Evolutionary conservation across 2,888 invertebrate genomes (phyloP).

Genomic region (Lithophane ornitopus): DNA sequence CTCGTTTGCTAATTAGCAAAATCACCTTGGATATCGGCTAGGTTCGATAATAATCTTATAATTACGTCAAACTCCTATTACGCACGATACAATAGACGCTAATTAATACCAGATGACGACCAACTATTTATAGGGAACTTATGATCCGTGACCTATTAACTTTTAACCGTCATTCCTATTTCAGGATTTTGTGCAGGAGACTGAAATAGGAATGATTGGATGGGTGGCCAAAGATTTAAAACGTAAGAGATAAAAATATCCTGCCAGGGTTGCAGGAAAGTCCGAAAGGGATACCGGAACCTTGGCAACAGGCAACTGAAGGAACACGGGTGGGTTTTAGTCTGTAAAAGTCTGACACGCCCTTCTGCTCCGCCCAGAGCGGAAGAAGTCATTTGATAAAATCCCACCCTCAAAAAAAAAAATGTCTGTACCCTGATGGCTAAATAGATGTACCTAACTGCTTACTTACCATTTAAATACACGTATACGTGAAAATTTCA

Average conservation of each 20-base stretch:
- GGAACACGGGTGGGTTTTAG: too few species aligned
- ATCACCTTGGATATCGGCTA: slow-evolving; percentile 45
- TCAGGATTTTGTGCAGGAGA: slow-evolving; percentile 31
- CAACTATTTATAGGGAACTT: slow-evolving; percentile 61
- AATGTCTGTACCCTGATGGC: too few species aligned
- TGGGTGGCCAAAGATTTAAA: background rate
- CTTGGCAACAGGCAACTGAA: too few species aligned
- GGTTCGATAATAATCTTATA: slow-evolving; percentile 31
- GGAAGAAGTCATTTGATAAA: too few species aligned
- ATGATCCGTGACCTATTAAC: slow-evolving; percentile 63
- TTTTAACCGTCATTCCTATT: slow-evolving; percentile 63
- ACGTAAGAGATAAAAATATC: background rate
- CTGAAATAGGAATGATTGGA: slow-evolving; percentile 4
- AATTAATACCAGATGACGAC: slow-evolving; percentile 68
- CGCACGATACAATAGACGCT: slow-evolving; percentile 47
- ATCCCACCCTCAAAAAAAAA: too few species aligned
- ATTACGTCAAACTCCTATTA: slow-evolving; percentile 29
- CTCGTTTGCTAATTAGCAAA: slow-evolving; percentile 15
- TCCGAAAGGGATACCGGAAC: too few species aligned
- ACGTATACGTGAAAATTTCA: too few species aligned
- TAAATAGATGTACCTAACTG: too few species aligned
- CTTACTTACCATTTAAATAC: too few species aligned
- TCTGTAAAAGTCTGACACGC: too few species aligned
- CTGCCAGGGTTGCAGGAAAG: too few species aligned
- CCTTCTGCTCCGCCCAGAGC: too few species aligned